Evolutionary conservation across 2,797 vertebrate genomes (phyloP), one percentile per base, ranked within the genome.

Genomic region (Ctenopoma multispine): DNA sequence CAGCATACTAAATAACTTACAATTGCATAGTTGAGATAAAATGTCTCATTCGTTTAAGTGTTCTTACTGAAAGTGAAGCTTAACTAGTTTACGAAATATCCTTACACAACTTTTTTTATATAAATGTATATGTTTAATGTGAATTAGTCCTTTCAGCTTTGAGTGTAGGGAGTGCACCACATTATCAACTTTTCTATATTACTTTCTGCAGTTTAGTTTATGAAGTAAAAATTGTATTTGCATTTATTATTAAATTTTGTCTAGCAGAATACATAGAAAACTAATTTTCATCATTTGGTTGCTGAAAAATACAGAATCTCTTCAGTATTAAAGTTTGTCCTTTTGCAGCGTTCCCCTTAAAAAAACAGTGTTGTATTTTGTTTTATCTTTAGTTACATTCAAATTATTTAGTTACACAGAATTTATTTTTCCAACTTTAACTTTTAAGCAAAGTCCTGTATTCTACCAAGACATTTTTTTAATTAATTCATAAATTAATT

Each of bases 311-410:
- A 15, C 8, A 18, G 1, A 65, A 50, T 51, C 3, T 56, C 49
- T 63, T 57, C 15, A 61, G 13, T 63, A 75, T 74, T 46, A 66
- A 68, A 53, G 53, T 76, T 58, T 49, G 10, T 75, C 14, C 20
- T 72, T 74, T 65, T 62, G 7, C 9, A 38, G n/a, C 3, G 11
- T 6, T 38, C 15, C 8, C 64, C 57, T 23, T 53, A 6, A 64
- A 54, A 24, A 59, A 49, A 14, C 7, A 3, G 3, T 14, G 23
- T 12, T 38, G 5, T 1, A 20, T 49, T 63, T 68, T 21, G 49
- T 59, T 80, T 72, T 17, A 29, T 38, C 20, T 61, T 62, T 44
- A 17, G 6, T 53, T 13, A 15, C 7, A 67, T 62, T 43, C 21
- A 69, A 58, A 63, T 63, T 38, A n/a, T n/a, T n/a, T n/a, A n/a